Evolutionary conservation across 1,140 invertebrate genomes (phyloP).

Genomic region (Drosophila nikananu): DNA sequence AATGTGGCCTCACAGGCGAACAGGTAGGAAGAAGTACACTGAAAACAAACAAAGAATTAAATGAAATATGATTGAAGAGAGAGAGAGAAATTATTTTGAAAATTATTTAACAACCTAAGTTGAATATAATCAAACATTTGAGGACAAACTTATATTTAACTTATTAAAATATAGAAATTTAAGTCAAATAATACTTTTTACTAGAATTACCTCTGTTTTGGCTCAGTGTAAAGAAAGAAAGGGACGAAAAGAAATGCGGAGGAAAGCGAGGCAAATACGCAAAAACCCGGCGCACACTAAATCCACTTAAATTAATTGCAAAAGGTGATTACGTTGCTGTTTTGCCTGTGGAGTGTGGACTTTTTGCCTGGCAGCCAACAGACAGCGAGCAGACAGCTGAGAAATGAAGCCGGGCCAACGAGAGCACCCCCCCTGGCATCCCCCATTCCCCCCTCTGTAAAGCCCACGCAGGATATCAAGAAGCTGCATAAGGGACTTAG

Average conservation of each 20-base stretch:
- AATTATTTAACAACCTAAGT: no score
- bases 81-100: background rate
- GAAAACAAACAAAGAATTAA: background rate
- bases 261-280: slow-evolving; percentile 62
- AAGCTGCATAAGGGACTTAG: slow-evolving; percentile 61
- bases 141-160: no score
- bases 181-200: no score
- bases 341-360: slow-evolving; percentile 66
- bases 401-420: slow-evolving; percentile 65
- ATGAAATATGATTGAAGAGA: background rate
- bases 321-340: slow-evolving; percentile 85
- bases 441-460: background rate
- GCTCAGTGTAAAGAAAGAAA: background rate
- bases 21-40: slow-evolving; percentile 10
- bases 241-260: background rate
- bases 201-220: background rate
- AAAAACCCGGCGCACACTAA: slow-evolving; percentile 80
- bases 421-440: background rate
- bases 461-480: slow-evolving; percentile 66
- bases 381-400: slow-evolving; percentile 75
- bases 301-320: slow-evolving; percentile 85
- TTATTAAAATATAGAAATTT: no score
- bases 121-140: no score
- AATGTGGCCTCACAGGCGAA: slow-evolving; percentile 46
- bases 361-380: slow-evolving; percentile 67